Evolutionary conservation across 2,113 vertebrate genomes (phyloP).

Genomic region (Corythoichthys haematopterus): DNA sequence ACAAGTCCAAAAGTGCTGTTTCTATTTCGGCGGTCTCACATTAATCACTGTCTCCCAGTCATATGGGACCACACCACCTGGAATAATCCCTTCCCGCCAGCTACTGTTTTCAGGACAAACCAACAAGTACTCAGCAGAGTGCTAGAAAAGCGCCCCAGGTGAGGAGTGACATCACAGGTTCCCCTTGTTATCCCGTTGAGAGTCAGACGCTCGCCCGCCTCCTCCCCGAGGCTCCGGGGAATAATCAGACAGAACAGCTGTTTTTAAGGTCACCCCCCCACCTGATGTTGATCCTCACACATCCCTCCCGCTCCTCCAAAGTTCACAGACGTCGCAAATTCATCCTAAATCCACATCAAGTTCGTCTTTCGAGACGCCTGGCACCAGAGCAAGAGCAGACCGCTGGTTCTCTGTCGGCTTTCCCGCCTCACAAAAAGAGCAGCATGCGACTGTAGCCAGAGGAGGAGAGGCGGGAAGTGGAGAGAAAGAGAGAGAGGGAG

Average conservation of each 20-base stretch:
- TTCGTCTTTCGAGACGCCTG: slow-evolving; percentile 27
- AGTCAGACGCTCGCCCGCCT: slow-evolving; percentile 19
- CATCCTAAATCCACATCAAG: slow-evolving; percentile 14
- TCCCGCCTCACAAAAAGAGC: slow-evolving; percentile 39
- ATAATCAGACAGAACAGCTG: slow-evolving; percentile 32
- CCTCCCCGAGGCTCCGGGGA: slow-evolving; percentile 25
- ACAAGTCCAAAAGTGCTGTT: slow-evolving; percentile 8
- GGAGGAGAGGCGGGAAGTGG: slow-evolving; percentile 18
- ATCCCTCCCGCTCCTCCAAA: slow-evolving; percentile 35
- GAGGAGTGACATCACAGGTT: slow-evolving; percentile 48
- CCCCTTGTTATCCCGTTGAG: slow-evolving; percentile 14
- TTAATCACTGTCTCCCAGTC: slow-evolving; percentile 37
- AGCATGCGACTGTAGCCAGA: slow-evolving; percentile 47
- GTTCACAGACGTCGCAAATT: slow-evolving; percentile 29
- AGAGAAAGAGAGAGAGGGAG: slow-evolving; percentile 22
- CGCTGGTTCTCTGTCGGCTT: slow-evolving; percentile 34
- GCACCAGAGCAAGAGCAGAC: slow-evolving; percentile 23
- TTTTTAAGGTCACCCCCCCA: slow-evolving; percentile 23
- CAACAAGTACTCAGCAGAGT: slow-evolving; percentile 31
- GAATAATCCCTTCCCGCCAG: slow-evolving; percentile 10
- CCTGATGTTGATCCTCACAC: background rate
- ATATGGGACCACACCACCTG: slow-evolving; percentile 58
- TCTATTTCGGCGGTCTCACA: slow-evolving; percentile 22
- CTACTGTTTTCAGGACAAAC: background rate
- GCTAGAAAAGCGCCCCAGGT: slow-evolving; percentile 38